Base-by-base conservation (phyloP, 1,140 invertebrate genomes). In the Wiebesia pumilae region DNA sequence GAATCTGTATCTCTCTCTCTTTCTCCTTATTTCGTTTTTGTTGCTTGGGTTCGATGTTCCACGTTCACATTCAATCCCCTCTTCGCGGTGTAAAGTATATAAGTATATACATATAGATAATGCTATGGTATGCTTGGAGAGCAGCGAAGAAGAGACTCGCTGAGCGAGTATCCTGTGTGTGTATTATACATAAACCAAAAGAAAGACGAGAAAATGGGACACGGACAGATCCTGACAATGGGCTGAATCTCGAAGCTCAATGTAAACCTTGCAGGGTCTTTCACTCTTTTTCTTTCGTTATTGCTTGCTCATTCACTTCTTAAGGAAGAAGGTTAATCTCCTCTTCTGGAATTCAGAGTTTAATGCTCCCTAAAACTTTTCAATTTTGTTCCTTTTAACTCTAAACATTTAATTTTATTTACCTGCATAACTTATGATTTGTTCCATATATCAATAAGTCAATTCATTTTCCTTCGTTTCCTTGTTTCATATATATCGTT, bases 271-370 rank as follows among this genome's bases (percentile, higher is more conserved):
- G 7, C 62, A 54, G 47, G 19, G 21, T 82, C 58, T 84, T 87
- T 87, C 69, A 30, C 51, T 35, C 81, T 58, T 67, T 67, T 30
- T 88, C 51, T 87, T 79, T 54, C 73, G 71, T 54, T 83, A 27
- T 67, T 84, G 16, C 65, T 77, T n/a, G 21, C 43, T 38, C 19
- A 10, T 81, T 73, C 67, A 30, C 10, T 9, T 69, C 43, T 65
- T 6, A 71, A 4, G 40, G 35, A 65, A n/a, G 24, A 67, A 84
- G 83, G 80, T 82, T 85, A 81, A 85, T 85, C 87, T 58, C 75
- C 87, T 84, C 83, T 40, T 69, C 79, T 85, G 84, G 77, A 88
- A 83, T 86, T 86, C 84, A 86, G 58, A 79, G 85, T 86, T 86
- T 82, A 86, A 83, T 77, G 85, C 51, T 82, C 85, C 62, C 81